phyloP scores from a whole-genome alignment of 2,113 vertebrate species.

The Gulo gulo region DNA sequence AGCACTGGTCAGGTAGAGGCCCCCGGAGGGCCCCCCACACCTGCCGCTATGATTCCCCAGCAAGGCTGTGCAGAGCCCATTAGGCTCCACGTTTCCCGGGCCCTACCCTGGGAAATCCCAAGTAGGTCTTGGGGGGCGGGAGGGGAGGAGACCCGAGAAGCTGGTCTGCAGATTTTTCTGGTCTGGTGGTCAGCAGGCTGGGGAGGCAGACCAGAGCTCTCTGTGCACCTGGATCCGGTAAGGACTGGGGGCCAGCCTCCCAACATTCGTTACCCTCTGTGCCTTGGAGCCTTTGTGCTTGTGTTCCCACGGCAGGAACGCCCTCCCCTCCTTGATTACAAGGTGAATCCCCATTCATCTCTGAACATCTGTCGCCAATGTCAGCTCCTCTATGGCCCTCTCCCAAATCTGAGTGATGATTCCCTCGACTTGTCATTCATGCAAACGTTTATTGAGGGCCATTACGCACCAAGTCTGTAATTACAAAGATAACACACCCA shows the following conservation, averaged over 20 bases:
- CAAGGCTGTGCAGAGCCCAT: not conserved
- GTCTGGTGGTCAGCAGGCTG: not conserved
- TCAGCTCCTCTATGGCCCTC: constrained; percentile 30
- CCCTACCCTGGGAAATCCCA: not conserved
- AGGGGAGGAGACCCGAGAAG: not conserved
- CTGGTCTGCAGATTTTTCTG: not conserved
- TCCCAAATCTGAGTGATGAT: not conserved
- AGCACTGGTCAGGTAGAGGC: fast-evolving
- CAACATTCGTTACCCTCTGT: not conserved
- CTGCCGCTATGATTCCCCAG: not conserved
- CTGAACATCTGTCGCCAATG: not conserved
- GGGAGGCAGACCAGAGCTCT: not conserved
- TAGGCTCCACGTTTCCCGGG: fast-evolving
- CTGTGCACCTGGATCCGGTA: not conserved
- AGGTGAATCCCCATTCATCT: constrained; percentile 56
- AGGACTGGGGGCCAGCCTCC: not conserved
- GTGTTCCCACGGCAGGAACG: not conserved
- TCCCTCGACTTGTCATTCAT: not conserved
- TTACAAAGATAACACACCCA: constrained; percentile 32
- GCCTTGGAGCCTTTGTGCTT: not conserved
- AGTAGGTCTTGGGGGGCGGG: not conserved
- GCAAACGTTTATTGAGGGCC: not conserved
- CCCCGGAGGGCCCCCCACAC: fast-evolving
- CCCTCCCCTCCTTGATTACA: constrained; percentile 52
- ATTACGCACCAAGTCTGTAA: constrained; percentile 38